Base-by-base conservation (phyloP, 2,888 invertebrate genomes). In the Pseudococcus longispinus region DNA sequence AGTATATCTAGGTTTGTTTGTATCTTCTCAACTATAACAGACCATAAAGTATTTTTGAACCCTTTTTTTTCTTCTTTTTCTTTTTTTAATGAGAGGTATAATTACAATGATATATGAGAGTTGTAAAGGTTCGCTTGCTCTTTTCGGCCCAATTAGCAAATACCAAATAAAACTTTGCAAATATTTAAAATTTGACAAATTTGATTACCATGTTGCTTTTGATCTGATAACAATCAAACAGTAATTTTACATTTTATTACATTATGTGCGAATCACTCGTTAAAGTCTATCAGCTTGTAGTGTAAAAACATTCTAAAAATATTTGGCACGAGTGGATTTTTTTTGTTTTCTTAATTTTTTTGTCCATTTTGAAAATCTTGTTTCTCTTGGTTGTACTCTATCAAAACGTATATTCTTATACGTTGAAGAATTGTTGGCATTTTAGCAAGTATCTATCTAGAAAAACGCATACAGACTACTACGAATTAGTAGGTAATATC, bases 371-470 rank as follows among this genome's bases (percentile, higher is more conserved):
- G 29, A 5, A 20, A 70, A 70, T 70, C 29, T 70, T 29, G 70
- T 70, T 70, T 29, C 29, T 70, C 8, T 20, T 18, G 15, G 15
- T 6, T 29, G 70, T 70, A 18, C 13, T 32, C 15, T 29, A 70
- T 70, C 70, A 70, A 70, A 29, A 70, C 6, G 29, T 70, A 6
- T 15, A 70, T 32, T 29, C 29, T 32, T 29, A 18, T 70, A 70
- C 70, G 29, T 29, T 18, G 70, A 70, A 80, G 23, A n/a, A 80
- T 80, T 80, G 77, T 80, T 80, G 77, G 77, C 77, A 80, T 80
- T 80, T 42, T 20, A 42, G 77, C 42, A 80, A 80, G 37, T 37
- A 37, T 37, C 20, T 29, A 42, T 80, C 77, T 42, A 6, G 42
- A 42, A 26, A n/a, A 42, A 70, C 70, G n/a, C 29, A 70, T 23